Base-by-base conservation (phyloP, 1,140 invertebrate genomes). In the Camponotus floridanus region DNA sequence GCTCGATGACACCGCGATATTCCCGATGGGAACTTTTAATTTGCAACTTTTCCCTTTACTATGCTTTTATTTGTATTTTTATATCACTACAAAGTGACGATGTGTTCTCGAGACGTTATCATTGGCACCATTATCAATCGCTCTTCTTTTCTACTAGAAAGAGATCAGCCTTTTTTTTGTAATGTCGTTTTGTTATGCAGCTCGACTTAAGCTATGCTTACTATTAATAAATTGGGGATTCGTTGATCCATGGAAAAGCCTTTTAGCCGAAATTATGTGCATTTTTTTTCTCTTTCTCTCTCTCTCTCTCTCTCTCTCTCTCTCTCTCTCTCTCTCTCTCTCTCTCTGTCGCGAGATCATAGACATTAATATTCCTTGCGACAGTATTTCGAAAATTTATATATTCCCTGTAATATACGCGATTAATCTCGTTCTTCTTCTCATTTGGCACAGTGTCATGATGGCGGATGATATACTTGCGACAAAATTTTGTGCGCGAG, bases 401-500 rank as follows among this genome's bases (percentile, higher is more conserved):
- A 26, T 26, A 26, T 13, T 8, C 26, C n/a, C 15, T 48, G 8
- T 42, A 42, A 42, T 39, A 39, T 31, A 39, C 9, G 5, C 9
- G 8, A 68, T 70, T 18, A 48, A 33, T 83, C 33, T 57, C 45
- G 33, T 64, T 57, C 26, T 42, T 80, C 48, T 73, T 80, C 67
- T 73, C 31, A 83, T 83, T 83, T 83, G 79, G 79, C 79, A 83
- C 79, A 42, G 62, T 62, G 21, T 74, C 39, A 26, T 74, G 8
- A 5, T 48, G 39, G n/a, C 61, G 39, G 8, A 83, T 26, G 79
- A 73, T 73, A 51, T 6, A 45, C 21, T 61, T 73, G 79, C n/a
- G 67, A 21, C 18, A 45, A 42, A 45, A 71, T 33, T 21, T 48
- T 36, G 3, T 9, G 65, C 65, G 42, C 67, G 51, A 31, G 48